A percentile compares a stretch with the other conserved stretches of the same genome.
Conservation (phyloP, 37 sponge, comb jelly and placozoan genomes). For the Hexactinellida sp. region DNA sequence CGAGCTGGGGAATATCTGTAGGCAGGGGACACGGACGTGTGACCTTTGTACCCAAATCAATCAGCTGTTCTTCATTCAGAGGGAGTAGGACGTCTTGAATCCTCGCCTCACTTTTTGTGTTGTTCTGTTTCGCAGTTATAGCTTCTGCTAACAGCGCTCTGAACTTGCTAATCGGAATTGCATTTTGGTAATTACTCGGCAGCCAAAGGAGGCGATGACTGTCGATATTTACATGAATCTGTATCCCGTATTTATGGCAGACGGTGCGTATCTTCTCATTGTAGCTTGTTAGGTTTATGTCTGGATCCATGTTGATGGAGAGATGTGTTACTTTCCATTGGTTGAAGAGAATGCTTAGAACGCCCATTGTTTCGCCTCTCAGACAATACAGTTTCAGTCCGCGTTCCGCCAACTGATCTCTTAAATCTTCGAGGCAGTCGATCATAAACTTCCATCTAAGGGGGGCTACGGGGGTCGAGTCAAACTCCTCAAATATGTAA, state of each 20-base stretch:
- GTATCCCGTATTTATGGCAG: background rate
- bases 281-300: background rate
- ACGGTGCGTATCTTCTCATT: background rate
- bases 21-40: background rate
- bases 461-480: background rate
- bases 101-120: background rate
- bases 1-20: background rate
- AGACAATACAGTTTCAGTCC: background rate
- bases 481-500: background rate
- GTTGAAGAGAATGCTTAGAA: background rate
- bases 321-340: background rate
- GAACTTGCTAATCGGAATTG: background rate
- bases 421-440: background rate
- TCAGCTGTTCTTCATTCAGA: background rate
- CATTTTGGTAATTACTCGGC: background rate
- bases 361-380: background rate
- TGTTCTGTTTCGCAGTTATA: constrained; percentile 9
- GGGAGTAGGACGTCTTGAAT: background rate
- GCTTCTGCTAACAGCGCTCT: background rate
- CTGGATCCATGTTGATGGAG: constrained; percentile 8
- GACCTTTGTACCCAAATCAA: background rate
- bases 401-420: background rate
- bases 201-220: background rate
- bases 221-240: background rate
- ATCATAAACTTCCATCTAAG: background rate